A percentile compares a stretch with the other conserved stretches of the same genome.
Conservation (phyloP, 2,113 vertebrate genomes). For the Paratilapia polleni region DNA sequence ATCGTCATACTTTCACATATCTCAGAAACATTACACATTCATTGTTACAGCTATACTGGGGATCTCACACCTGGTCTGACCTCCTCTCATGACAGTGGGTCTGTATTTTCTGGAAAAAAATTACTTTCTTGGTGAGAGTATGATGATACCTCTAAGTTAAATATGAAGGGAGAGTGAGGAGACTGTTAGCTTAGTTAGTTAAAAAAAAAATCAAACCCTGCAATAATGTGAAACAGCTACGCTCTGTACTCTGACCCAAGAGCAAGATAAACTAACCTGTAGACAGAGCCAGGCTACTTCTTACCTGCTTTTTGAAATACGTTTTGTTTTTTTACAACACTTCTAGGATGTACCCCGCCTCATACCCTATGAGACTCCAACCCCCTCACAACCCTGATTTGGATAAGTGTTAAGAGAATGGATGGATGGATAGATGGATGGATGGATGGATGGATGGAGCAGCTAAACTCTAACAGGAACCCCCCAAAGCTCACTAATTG, state of each 20-base stretch:
- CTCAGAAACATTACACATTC: background rate
- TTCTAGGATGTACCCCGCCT: no score
- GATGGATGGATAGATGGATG: no score
- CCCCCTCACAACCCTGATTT: no score
- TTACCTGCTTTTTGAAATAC: background rate
- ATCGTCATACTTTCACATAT: background rate
- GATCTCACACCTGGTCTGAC: background rate
- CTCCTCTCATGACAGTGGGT: background rate
- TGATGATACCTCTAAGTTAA: background rate
- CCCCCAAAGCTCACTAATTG: no score
- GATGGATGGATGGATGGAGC: no score
- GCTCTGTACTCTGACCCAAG: background rate
- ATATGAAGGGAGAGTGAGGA: background rate
- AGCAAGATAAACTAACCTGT: background rate
- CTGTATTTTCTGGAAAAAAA: background rate
- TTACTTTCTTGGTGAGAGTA: no score
- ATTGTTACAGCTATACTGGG: background rate
- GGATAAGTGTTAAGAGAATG: no score
- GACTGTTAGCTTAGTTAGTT: background rate
- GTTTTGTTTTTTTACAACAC: no score
- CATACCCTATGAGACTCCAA: no score
- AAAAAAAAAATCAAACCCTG: background rate
- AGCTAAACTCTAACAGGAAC: no score
- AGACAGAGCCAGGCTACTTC: no score
- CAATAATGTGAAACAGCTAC: background rate